A percentile compares a stretch with the other conserved stretches of the same genome.
Conservation (phyloP, 2,113 vertebrate genomes). For the Penelope pileata region DNA sequence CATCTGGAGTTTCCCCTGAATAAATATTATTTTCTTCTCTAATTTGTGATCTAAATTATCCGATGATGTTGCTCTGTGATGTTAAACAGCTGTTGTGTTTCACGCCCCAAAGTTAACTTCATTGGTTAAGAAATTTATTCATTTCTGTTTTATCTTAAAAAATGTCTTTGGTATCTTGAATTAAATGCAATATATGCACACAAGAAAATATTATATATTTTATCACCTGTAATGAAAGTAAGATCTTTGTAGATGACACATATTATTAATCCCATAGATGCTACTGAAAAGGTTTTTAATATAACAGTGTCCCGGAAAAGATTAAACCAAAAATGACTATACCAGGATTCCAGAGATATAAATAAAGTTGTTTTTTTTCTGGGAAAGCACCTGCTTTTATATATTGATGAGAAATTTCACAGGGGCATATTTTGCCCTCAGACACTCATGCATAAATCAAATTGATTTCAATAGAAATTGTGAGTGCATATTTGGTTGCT, state of each 20-base stretch:
- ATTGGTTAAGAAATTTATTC: constrained; percentile 1
- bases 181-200: background rate
- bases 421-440: background rate
- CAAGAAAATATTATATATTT: background rate
- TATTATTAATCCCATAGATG: constrained; percentile 20
- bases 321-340: background rate
- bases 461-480: constrained; percentile 5
- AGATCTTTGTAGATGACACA: background rate
- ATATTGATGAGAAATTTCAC: background rate
- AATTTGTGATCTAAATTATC: constrained; percentile 63
- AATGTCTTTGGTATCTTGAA: background rate
- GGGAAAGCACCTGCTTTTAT: background rate
- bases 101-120: constrained; percentile 25
- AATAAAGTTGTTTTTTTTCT: constrained; percentile 17
- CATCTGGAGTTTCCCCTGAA: constrained; percentile 53
- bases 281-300: constrained; percentile 8
- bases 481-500: background rate
- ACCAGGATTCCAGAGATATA: background rate
- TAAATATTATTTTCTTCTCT: constrained; percentile 49
- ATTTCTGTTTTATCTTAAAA: constrained; percentile 9
- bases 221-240: constrained; percentile 15
- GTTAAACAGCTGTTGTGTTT: constrained; percentile 59
- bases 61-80: constrained; percentile 51
- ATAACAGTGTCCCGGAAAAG: background rate
- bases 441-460: background rate